Base-by-base conservation (phyloP, 2,797 vertebrate species). In the Aratinga solstitialis region DNA sequence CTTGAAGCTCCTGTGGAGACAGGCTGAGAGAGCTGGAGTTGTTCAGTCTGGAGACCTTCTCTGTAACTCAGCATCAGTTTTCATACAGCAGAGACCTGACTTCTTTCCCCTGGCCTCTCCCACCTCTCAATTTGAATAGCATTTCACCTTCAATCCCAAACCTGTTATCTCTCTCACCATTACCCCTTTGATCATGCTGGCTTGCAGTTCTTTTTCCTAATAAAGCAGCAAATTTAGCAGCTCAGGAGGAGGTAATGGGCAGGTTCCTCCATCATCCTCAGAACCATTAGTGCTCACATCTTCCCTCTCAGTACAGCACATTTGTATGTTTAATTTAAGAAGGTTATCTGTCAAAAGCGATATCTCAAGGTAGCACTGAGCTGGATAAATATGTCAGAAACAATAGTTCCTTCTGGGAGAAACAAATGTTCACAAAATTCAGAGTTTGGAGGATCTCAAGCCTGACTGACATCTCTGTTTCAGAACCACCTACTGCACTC, bases 241-340 rank as follows among this genome's bases (percentile, higher is more conserved):
- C 90, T 83, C 84, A 79, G 53, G 81, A 84, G 67, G 73, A 76
- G 72, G 34, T 85, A 87, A 84, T 58, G 54, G 90, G 61, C 59
- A 65, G 82, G 50, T 84, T 78, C 36, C 84, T 85, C 59, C 71
- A 79, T 92, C 84, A 95, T 79, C 38, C 68, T 89, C 80, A 78
- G 50, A 87, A 68, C 30, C 67, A 95, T 95, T 96, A 95, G 29
- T n/a, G 56, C 53, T 95, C 78, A 69, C 56, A 79, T 95, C 75
- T 90, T 87, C 85, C 56, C 32, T 80, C 83, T 90, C 72, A 47
- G 58, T 80, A 63, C 1, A 1, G 71, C 68, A 92, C 79, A 93
- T 94, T 96, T 74, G 62, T 88, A 89, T 95, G 72, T 93, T 96
- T 96, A 95, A 96, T 97, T 96, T 90, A 95, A 93, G 94, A 97